Base-by-base conservation (phyloP, 1,140 invertebrate genomes). In the Drosophila bifasciata region DNA sequence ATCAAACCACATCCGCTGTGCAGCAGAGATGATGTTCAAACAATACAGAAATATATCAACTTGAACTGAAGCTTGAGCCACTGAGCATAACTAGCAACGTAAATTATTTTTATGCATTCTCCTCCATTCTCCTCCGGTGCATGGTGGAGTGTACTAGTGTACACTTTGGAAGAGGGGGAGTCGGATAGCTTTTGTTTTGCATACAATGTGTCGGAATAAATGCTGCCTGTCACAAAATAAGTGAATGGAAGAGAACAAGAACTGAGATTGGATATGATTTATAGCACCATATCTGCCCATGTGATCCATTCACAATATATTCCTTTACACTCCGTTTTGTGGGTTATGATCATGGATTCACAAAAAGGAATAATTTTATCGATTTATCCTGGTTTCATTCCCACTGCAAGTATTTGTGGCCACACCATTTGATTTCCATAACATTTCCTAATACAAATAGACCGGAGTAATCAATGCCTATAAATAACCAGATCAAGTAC, bases 1-100 rank as follows among this genome's bases (percentile, higher is more conserved):
- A 85, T 85, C 83, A 85, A 88, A 85, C 81, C 81, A 85, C 81
- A 85, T 85, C 83, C 81, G 81, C 49, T 62, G 69, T 64, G 71
- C 74, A 59, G 68, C 62, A 74, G 59, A 61, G 67, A 83, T 74
- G 52, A 67, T 67, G 52, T 64, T 56, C 74, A 75, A 63, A 84
- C 81, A 76, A 85, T 85, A 86, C 79, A 53, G 69, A 69, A 80
- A 77, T 73, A 77, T 80, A 85, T 86, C 81, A 81, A 81, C 61
- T 81, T 81, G 73, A 80, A 74, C 79, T 77, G 69, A 85, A 80
- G 79, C 74, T 78, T 84, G 51, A 74, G 59, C 73, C 79, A 69
- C 44, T 74, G 74, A 77, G 55, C 79, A 83, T 78, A 75, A 68
- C 66, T 68, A 53, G 52, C 58, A 74, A 75, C 59, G 62, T 64